Conservation (phyloP, 2,888 invertebrate genomes). For the Caenorhabditis sinica region DNA sequence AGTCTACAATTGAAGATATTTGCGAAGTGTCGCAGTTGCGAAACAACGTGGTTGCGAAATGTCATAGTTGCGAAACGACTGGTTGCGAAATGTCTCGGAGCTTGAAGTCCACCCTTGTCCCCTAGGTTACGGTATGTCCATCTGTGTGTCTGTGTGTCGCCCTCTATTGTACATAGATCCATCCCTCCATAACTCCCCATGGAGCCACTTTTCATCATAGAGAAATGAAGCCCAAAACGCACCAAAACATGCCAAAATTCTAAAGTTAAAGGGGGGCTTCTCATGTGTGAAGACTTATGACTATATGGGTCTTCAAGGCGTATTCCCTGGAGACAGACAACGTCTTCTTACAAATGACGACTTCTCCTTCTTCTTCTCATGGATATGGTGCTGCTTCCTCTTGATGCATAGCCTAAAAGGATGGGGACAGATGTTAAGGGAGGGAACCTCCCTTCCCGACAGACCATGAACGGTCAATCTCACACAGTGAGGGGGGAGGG, state of each 20-base stretch:
- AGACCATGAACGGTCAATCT: conserved; percentile 44
- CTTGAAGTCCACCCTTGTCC: too few species aligned
- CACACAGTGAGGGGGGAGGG: background rate
- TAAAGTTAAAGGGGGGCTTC: background rate
- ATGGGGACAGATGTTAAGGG: background rate
- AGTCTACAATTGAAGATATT: too few species aligned
- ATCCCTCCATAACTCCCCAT: background rate
- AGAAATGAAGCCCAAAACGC: background rate
- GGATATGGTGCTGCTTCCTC: background rate
- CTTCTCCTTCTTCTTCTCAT: background rate
- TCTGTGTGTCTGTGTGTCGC: too few species aligned
- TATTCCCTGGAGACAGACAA: background rate
- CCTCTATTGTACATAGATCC: too few species aligned
- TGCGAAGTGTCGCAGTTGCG: too few species aligned
- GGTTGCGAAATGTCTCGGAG: too few species aligned
- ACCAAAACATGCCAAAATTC: background rate
- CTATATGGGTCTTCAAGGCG: background rate
- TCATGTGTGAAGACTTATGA: conserved; percentile 37
- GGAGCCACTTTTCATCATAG: background rate
- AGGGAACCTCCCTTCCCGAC: background rate
- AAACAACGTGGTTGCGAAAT: too few species aligned
- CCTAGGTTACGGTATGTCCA: too few species aligned
- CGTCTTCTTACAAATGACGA: conserved; percentile 4
- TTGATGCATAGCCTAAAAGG: too few species aligned
- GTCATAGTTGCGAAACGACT: too few species aligned